These are phyloP conservation scores for rabbit (Oryctolagus cuniculus) DNA, from an alignment of 2,113 vertebrate genomes.

Conservation along the genomic window mOryCun1.1 NC_091434.1:181301001-181301500, in stretches of 20 bases:
- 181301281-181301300: background rate
- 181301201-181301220: background rate
- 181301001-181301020: no score
- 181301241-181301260: background rate
- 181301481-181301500: background rate
- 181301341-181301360: background rate
- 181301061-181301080: no score
- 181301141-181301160: background rate
- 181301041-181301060: no score
- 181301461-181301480: background rate
- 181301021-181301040: no score
- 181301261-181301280: background rate
- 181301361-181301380: background rate
- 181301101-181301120: background rate
- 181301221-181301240: no score
- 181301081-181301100: background rate
- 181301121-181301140: background rate
- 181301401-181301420: background rate
- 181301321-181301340: background rate
- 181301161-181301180: conserved; percentile 40
- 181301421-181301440: background rate
- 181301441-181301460: background rate
- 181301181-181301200: background rate
- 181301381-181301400: background rate
- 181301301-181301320: background rate